Evolutionary conservation across 2,888 invertebrate species (phyloP).

Genomic region (Ormia ochracea): DNA sequence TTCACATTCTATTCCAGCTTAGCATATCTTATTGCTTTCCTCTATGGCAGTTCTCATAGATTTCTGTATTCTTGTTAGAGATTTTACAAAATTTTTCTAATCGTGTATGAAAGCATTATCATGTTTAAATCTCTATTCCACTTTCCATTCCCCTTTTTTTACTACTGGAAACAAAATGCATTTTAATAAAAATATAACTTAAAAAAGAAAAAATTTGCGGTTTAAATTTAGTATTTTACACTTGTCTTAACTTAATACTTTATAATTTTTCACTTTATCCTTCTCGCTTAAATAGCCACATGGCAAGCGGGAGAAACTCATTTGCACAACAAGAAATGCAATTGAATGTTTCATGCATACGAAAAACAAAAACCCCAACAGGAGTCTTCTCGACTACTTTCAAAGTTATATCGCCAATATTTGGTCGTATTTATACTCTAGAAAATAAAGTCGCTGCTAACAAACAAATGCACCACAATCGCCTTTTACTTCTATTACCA

Average conservation of each 20-base stretch:
- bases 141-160: background rate
- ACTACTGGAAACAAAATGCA: background rate
- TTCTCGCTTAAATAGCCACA: background rate
- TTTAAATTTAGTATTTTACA: conserved; percentile 48
- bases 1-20: too few species aligned
- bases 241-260: conserved; percentile 34
- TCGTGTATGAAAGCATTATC: background rate
- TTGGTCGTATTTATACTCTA: background rate
- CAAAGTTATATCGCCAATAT: conserved; percentile 12
- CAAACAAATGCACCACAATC: background rate
- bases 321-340: background rate
- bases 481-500: background rate
- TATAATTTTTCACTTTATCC: background rate
- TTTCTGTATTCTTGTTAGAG: background rate
- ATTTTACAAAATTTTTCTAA: background rate
- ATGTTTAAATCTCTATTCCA: background rate
- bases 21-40: too few species aligned
- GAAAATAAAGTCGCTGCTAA: background rate
- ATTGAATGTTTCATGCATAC: background rate
- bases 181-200: background rate
- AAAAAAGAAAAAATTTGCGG: conserved; percentile 38
- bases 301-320: background rate
- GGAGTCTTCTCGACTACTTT: background rate
- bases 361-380: background rate
- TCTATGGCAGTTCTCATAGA: too few species aligned